Conservation (phyloP, 1,140 invertebrate species). For the Cephus cinctus region DNA sequence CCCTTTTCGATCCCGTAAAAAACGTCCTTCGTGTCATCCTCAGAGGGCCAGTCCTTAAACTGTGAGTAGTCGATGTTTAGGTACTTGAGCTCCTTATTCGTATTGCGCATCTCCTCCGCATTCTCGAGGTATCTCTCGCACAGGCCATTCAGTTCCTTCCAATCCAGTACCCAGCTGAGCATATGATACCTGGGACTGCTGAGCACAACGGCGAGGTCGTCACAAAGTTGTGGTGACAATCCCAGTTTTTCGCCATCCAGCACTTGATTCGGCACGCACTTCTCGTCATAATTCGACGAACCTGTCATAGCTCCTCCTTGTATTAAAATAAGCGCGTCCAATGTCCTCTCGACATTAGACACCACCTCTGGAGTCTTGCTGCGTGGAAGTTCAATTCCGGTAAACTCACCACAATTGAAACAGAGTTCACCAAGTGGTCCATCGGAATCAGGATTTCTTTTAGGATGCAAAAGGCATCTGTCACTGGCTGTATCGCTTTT, state of each 20-base stretch:
- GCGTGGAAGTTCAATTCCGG: conserved; percentile 14
- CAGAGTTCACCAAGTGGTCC: conserved; percentile 33
- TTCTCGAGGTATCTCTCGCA: conserved; percentile 64
- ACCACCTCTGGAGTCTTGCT: conserved; percentile 6
- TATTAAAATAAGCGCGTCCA: conserved; percentile 51
- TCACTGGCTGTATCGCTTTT: conserved; percentile 25
- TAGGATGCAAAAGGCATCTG: conserved; percentile 34
- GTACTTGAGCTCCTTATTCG: conserved; percentile 64
- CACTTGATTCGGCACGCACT: conserved; percentile 52
- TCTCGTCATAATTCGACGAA: conserved; percentile 54
- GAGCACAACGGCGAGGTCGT: conserved; percentile 63
- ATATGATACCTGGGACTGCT: conserved; percentile 63
- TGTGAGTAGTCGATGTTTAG: conserved; percentile 67
- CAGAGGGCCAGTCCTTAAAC: conserved; percentile 61
- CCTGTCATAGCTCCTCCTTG: conserved; percentile 48
- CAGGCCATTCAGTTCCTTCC: conserved; percentile 59
- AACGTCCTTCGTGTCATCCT: conserved; percentile 49
- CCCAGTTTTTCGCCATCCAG: conserved; percentile 58
- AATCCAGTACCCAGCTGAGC: conserved; percentile 63
- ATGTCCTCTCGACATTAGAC: conserved; percentile 37
- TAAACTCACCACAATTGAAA: conserved; percentile 41
- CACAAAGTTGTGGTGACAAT: conserved; percentile 59
- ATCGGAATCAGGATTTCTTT: conserved; percentile 15
- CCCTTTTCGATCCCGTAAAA: conserved; percentile 62
- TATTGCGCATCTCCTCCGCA: conserved; percentile 60